Evolutionary conservation across 2,888 invertebrate genomes (phyloP).

Genomic region (Rotaria sp.): DNA sequence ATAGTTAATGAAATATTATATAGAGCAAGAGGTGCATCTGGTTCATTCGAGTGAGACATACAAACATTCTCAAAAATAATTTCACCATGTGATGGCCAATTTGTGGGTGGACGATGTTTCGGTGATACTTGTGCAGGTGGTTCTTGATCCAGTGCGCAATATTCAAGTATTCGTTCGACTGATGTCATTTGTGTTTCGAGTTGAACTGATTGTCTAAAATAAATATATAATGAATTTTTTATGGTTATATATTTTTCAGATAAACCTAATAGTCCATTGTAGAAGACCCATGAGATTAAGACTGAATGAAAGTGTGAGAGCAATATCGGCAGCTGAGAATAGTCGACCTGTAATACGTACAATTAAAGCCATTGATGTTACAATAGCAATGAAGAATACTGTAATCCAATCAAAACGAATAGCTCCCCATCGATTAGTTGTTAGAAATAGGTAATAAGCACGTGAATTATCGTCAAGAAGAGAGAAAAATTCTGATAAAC

Average conservation of each 20-base stretch:
- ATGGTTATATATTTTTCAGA: too few species aligned
- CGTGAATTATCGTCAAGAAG: conserved; percentile 70
- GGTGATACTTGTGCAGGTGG: conserved; percentile 49
- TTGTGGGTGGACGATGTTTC: conserved; percentile 38
- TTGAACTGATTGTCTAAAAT: conserved; percentile 60
- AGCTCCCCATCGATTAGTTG: conserved; percentile 82
- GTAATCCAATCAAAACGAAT: conserved; percentile 84
- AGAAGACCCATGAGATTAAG: conserved; percentile 68
- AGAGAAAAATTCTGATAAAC: conserved; percentile 56
- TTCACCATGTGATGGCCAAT: conserved; percentile 56
- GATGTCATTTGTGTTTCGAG: conserved; percentile 57
- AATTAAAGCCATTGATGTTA: conserved; percentile 59
- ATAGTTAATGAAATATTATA: conserved; percentile 58
- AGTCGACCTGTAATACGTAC: background rate
- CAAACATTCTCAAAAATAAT: conserved; percentile 54
- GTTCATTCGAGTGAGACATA: conserved; percentile 63
- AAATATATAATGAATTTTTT: too few species aligned
- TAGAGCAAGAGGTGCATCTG: conserved; percentile 63
- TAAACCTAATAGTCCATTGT: conserved; percentile 74
- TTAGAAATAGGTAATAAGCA: conserved; percentile 81
- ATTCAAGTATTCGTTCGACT: conserved; percentile 77
- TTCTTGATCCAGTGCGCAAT: conserved; percentile 64
- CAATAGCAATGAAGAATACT: conserved; percentile 73
- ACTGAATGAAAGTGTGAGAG: conserved; percentile 51
- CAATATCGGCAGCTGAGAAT: background rate